Evolutionary conservation across 2,797 vertebrate genomes (phyloP).

Genomic region (Micropoecilia bifurca): DNA sequence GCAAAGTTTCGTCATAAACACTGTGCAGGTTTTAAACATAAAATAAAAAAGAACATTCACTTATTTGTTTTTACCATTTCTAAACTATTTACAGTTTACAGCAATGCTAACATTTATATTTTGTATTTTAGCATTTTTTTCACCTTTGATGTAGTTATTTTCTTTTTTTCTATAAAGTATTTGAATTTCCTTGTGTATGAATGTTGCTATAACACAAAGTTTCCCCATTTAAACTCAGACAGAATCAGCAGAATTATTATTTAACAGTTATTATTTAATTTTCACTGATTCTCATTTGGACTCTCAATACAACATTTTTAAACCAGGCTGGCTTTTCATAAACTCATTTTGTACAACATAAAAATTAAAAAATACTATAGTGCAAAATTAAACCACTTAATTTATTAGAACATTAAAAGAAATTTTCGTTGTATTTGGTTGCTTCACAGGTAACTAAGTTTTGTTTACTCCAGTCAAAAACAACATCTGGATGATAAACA

Average conservation of each 20-base stretch:
- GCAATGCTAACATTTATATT: background rate
- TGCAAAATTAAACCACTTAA: background rate
- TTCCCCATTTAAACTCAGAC: background rate
- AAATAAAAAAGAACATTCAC: background rate
- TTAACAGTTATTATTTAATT: background rate
- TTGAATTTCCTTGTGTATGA: background rate
- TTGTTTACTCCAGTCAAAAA: background rate
- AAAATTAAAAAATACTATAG: background rate
- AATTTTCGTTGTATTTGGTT: background rate
- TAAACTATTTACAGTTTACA: background rate
- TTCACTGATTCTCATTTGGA: background rate
- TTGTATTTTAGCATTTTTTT: background rate
- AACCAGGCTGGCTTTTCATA: background rate
- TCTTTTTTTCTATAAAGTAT: background rate
- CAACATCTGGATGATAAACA: background rate
- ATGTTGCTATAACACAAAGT: background rate
- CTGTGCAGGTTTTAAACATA: background rate
- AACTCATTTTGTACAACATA: background rate
- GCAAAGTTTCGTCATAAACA: background rate
- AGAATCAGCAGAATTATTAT: background rate
- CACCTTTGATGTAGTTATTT: background rate
- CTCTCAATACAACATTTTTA: background rate
- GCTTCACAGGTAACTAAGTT: background rate
- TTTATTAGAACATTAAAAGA: background rate
- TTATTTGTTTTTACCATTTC: background rate